These are phyloP conservation scores for Macropodus opercularis DNA, from an alignment of 2,797 vertebrate species.

Conservation along the genomic window DNA sequence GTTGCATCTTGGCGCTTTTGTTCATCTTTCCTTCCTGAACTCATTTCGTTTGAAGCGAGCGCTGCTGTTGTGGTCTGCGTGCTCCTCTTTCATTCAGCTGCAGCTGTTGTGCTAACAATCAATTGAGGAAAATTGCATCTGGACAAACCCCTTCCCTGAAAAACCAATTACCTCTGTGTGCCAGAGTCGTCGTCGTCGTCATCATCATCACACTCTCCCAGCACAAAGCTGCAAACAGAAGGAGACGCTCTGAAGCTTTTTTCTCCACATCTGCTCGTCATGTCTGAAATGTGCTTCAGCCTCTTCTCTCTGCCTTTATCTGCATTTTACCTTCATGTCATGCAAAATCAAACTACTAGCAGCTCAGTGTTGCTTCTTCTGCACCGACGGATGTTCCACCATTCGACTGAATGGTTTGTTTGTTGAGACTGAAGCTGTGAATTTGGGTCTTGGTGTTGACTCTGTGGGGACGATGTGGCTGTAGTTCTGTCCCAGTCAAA, in stretches of 20 bases:
- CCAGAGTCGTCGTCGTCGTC: too few relatives aligned
- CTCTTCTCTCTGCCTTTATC: conserved; percentile 3
- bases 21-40: not conserved
- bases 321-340: conserved; percentile 5
- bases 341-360: conserved; percentile 9
- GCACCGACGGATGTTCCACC: too few relatives aligned
- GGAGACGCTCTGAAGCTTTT: too few relatives aligned
- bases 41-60: not conserved
- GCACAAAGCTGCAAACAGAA: too few relatives aligned
- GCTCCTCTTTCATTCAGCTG: not conserved
- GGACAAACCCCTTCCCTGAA: too few relatives aligned
- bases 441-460: conserved; percentile 10
- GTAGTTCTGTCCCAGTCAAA: conserved; percentile 87
- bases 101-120: conserved; percentile 13
- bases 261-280: conserved; percentile 1
- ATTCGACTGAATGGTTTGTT: not conserved
- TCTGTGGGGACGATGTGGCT: conserved; percentile 36
- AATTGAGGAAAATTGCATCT: conserved; percentile 26
- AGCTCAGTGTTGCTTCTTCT: not conserved
- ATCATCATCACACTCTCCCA: too few relatives aligned
- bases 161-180: too few relatives aligned
- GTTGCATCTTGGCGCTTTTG: not conserved
- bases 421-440: not conserved
- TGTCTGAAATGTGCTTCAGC: too few relatives aligned
- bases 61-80: not conserved